phyloP scores from a whole-genome alignment of 2,888 invertebrate species.

The Oxytorus armatus region DNA sequence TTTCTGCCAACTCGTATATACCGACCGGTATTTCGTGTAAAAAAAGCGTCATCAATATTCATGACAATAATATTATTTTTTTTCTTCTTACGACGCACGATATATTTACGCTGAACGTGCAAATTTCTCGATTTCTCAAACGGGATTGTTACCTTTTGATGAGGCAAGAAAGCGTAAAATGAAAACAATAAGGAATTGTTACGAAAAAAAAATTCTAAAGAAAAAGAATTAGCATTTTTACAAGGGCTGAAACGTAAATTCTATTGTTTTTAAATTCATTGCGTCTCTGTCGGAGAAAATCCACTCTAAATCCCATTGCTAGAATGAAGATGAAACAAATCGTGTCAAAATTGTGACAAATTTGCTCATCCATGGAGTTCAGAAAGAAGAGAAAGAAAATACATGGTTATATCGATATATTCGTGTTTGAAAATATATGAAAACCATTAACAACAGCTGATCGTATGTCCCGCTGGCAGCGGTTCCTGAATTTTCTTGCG shows the following conservation, averaged over 20 bases:
- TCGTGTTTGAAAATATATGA: slow-evolving; percentile 6
- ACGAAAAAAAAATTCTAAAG: neutral
- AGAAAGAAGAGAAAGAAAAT: neutral
- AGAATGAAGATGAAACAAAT: neutral
- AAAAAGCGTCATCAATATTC: slow-evolving; percentile 41
- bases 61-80: slow-evolving; percentile 13
- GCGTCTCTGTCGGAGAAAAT: no score
- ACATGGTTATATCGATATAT: neutral
- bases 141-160: neutral
- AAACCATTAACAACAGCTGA: slow-evolving; percentile 57
- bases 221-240: no score
- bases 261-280: no score
- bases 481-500: slow-evolving; percentile 55
- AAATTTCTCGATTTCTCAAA: slow-evolving; percentile 3
- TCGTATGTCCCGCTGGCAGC: slow-evolving; percentile 58
- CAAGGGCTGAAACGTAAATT: no score
- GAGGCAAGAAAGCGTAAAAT: neutral
- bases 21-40: slow-evolving; percentile 39
- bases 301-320: no score
- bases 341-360: slow-evolving; percentile 5
- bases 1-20: slow-evolving; percentile 55
- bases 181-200: neutral
- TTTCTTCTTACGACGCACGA: slow-evolving; percentile 15
- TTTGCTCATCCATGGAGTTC: slow-evolving; percentile 15
- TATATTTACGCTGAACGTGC: slow-evolving; percentile 45